Evolutionary conservation across 2,797 vertebrate species (phyloP), one percentile per base, ranked within the genome.

Genomic region (Galagoides demidoff): DNA sequence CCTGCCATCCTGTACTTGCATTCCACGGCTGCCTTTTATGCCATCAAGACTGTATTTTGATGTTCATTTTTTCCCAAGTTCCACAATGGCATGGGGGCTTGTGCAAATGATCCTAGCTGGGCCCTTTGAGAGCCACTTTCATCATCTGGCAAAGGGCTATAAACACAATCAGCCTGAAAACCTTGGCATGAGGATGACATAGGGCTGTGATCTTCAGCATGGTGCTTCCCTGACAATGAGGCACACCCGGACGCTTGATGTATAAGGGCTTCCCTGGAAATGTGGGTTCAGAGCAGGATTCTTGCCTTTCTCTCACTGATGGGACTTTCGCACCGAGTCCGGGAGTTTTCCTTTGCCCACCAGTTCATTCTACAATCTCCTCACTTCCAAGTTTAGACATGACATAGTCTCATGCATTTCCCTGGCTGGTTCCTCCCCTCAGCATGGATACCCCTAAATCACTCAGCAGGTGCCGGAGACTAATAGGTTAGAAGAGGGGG

Each of bases 131-230:
- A 57, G 34, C 63, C 64, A 22, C n/a, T 27, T 79, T 77, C 34
- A 37, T 68, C 22, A 49, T 37, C 49, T 70, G 74, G 45, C 27
- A 73, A 86, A 94, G 52, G 27, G 8, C 34, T 12, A 22, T 0
- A 70, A 76, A 49, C 22, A 29, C 1, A 9, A 3, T 78, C 71
- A 87, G 17, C 43, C 61, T 71, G 14, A 31, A 68, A 87, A 25
- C 7, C 23, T 27, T 9, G 10, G 3, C 11, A 9, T 34, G n/a
- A 87, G 71, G 11, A 43, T 29, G 76, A 11, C 16, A 6, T 0
- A 1, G 64, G 29, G 19, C 14, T 17, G 0, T 2, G 45, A 17
- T 19, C 14, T 7, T 22, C 17, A 7, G 14, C 0, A 9, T 13
- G 6, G 31, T 12, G 63, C 45, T 52, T 76, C 66, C 16, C 3